A percentile compares a stretch with the other conserved stretches of the same genome.
Conservation (phyloP, 2,888 invertebrate genomes). For the Acanthococcus lagerstroemiae region DNA sequence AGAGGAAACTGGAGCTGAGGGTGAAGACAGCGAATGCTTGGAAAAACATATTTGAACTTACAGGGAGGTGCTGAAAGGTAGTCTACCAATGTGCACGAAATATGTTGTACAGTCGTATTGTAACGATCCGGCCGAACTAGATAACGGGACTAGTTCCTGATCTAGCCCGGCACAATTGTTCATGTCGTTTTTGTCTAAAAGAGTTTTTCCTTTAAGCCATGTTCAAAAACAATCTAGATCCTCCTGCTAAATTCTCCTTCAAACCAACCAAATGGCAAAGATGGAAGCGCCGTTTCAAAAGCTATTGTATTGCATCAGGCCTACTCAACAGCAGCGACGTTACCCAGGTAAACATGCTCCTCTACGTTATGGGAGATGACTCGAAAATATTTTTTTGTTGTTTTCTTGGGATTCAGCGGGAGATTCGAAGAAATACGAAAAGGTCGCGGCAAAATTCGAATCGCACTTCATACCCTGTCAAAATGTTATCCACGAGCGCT, state of each 20-base stretch:
- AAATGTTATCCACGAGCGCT: background rate
- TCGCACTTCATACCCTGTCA: background rate
- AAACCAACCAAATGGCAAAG: background rate
- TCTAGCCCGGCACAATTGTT: too few relatives aligned
- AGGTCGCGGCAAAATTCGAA: background rate
- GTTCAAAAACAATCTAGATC: background rate
- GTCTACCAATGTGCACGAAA: too few relatives aligned
- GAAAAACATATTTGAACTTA: too few relatives aligned
- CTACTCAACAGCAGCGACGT: background rate
- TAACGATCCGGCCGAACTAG: too few relatives aligned
- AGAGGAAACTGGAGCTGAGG: too few relatives aligned
- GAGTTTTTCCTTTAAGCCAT: too few relatives aligned
- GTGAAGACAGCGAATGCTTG: too few relatives aligned
- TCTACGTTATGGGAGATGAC: background rate
- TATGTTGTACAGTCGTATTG: too few relatives aligned
- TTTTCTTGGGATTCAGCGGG: background rate
- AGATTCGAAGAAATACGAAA: background rate
- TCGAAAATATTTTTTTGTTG: background rate
- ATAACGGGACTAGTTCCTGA: too few relatives aligned
- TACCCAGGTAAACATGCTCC: background rate
- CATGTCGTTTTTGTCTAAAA: too few relatives aligned
- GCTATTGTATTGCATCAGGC: background rate
- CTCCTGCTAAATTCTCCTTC: background rate
- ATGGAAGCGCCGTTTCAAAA: background rate
- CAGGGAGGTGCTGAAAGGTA: too few relatives aligned